Conservation (phyloP, 1,140 invertebrate species). For the Euglossa dilemma region DNA sequence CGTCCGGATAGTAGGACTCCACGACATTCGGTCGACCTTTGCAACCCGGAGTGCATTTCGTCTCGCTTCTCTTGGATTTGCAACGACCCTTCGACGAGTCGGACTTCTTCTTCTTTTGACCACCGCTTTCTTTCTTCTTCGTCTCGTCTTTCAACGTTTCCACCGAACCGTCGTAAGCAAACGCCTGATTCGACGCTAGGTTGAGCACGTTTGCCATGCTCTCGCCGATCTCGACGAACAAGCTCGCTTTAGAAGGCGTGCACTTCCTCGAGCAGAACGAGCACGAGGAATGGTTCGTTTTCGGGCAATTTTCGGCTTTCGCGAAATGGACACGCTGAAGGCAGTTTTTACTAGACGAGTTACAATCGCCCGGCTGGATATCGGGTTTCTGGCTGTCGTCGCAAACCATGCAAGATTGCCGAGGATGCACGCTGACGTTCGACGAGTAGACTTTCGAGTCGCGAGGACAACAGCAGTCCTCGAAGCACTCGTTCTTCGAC, state of each 20-base stretch:
- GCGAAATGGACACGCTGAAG: constrained; percentile 35
- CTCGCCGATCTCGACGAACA: constrained; percentile 38
- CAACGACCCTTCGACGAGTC: neutral
- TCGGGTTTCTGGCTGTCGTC: constrained; percentile 1
- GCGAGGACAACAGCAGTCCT: constrained; percentile 21
- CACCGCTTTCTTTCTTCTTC: neutral
- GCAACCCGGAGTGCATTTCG: neutral
- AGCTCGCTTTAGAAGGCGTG: constrained; percentile 36
- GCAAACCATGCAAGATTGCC: neutral
- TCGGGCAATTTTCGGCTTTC: neutral
- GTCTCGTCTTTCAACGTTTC: neutral
- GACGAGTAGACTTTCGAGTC: constrained; percentile 16
- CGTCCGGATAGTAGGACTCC: neutral
- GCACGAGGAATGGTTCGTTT: constrained; percentile 16
- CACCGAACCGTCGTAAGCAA: neutral
- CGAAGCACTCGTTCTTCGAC: neutral
- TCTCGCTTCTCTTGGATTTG: constrained; percentile 21
- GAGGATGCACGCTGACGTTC: neutral
- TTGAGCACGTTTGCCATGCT: constrained; percentile 23
- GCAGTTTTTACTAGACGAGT: constrained; percentile 1
- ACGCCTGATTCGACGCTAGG: neutral
- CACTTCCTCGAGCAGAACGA: constrained; percentile 46
- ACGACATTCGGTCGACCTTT: neutral
- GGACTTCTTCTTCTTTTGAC: neutral
- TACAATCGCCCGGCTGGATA: neutral